phyloP scores from a whole-genome alignment of 2,888 invertebrate genomes.

The Atethmia centrago region DNA sequence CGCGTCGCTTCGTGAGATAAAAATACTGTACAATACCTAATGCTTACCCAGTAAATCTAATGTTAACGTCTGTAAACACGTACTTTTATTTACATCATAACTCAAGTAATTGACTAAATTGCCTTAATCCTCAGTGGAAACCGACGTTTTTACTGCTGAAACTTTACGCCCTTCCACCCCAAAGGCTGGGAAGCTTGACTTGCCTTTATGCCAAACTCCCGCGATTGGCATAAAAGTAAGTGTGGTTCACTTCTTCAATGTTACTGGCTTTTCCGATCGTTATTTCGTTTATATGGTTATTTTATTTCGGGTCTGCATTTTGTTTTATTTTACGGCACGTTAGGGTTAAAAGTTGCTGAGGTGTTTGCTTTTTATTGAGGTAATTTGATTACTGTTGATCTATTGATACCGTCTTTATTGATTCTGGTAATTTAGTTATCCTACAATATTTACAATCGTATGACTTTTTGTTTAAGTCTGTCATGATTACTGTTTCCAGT shows the following conservation, averaged over 20 bases:
- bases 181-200: constrained; percentile 42
- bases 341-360: constrained; percentile 45
- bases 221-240: constrained; percentile 61
- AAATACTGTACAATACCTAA: no score
- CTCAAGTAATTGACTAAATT: constrained; percentile 50
- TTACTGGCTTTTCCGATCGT: constrained; percentile 59
- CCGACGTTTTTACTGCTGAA: constrained; percentile 47
- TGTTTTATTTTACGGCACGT: constrained; percentile 55
- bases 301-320: constrained; percentile 55
- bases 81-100: constrained; percentile 32
- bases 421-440: not conserved
- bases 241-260: constrained; percentile 51
- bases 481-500: not conserved
- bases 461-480: not conserved
- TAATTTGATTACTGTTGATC: constrained; percentile 23
- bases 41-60: constrained; percentile 10
- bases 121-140: constrained; percentile 48
- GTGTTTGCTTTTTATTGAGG: constrained; percentile 41
- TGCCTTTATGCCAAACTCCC: constrained; percentile 39
- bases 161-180: constrained; percentile 50
- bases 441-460: not conserved
- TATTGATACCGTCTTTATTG: constrained; percentile 11
- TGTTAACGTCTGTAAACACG: constrained; percentile 26
- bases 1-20: no score
- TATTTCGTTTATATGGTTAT: constrained; percentile 57